These are phyloP conservation scores for Intellagama lesueurii DNA, from an alignment of 2,797 vertebrate species.

Conservation along the genomic window DNA sequence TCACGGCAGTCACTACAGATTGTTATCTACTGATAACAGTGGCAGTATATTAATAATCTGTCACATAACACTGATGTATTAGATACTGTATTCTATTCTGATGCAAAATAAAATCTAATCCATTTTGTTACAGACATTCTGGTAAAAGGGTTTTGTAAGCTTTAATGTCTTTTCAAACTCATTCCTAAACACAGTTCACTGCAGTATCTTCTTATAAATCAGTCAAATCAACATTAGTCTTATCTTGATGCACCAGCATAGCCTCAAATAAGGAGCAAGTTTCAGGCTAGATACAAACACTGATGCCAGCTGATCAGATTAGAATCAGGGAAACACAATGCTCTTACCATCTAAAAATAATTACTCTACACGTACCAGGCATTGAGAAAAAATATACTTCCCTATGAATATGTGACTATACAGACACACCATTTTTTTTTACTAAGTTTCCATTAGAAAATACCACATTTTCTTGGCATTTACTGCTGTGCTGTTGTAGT, in stretches of 20 bases:
- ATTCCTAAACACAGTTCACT: slow-evolving; percentile 39
- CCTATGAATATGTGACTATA: not conserved
- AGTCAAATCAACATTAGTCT: slow-evolving; percentile 42
- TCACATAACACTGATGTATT: slow-evolving; percentile 66
- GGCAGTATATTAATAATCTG: slow-evolving; percentile 74
- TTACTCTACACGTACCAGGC: slow-evolving; percentile 32
- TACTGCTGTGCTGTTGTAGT: not conserved
- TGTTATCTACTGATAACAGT: slow-evolving; percentile 61
- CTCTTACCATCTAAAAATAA: slow-evolving; percentile 51
- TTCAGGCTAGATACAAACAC: slow-evolving; percentile 45
- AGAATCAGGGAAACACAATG: slow-evolving; percentile 56
- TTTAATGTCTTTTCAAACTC: slow-evolving; percentile 50
- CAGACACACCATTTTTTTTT: not conserved
- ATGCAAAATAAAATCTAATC: slow-evolving; percentile 66
- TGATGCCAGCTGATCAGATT: slow-evolving; percentile 48
- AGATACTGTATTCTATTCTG: slow-evolving; percentile 57
- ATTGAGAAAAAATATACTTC: not conserved
- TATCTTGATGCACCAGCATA: slow-evolving; percentile 52
- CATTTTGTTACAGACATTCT: slow-evolving; percentile 55
- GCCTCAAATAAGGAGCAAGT: slow-evolving; percentile 45
- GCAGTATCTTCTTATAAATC: slow-evolving; percentile 55
- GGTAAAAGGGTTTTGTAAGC: slow-evolving; percentile 53
- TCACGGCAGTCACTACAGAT: slow-evolving; percentile 44
- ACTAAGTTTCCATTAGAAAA: not conserved
- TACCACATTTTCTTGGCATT: not conserved